A percentile compares a stretch with the other conserved stretches of the same genome.
Evolutionary conservation across 2,888 invertebrate species (phyloP).

Genomic region (Drosophila vallismaia): DNA sequence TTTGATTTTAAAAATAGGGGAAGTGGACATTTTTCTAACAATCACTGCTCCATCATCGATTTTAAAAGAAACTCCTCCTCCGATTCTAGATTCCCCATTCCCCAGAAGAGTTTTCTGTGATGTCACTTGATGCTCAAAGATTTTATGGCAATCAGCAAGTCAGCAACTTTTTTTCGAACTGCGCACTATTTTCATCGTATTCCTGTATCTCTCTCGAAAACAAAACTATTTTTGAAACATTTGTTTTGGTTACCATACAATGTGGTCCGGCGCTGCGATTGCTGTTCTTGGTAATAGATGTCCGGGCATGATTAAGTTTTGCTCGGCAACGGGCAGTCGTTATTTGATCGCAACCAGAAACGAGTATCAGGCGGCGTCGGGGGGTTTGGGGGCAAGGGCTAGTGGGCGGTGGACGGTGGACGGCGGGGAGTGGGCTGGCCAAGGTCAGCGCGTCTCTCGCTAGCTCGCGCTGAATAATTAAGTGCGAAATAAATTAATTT

Average conservation of each 20-base stretch:
- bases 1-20: no score
- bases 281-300: conserved; percentile 32
- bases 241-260: conserved; percentile 29
- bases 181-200: conserved; percentile 29
- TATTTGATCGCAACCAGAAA: conserved; percentile 65
- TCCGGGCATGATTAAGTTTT: conserved; percentile 53
- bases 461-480: conserved; percentile 65
- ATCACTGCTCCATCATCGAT: conserved; percentile 6
- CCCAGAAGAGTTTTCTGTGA: neutral
- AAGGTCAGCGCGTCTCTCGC: conserved; percentile 59
- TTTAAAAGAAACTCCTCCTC: neutral
- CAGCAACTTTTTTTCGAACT: conserved; percentile 15
- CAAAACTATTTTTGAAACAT: conserved; percentile 56
- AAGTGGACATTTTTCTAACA: no score
- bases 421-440: conserved; percentile 30
- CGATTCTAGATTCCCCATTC: neutral
- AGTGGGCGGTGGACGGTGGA: conserved; percentile 14
- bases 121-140: conserved; percentile 31
- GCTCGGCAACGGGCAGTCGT: conserved; percentile 40
- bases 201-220: conserved; percentile 24
- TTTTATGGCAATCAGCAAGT: conserved; percentile 30
- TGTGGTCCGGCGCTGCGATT: conserved; percentile 18
- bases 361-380: conserved; percentile 8
- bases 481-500: conserved; percentile 76
- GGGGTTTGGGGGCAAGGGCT: conserved; percentile 16